Evolutionary conservation across 1,140 invertebrate species (phyloP).

Genomic region (Dryas iulia): DNA sequence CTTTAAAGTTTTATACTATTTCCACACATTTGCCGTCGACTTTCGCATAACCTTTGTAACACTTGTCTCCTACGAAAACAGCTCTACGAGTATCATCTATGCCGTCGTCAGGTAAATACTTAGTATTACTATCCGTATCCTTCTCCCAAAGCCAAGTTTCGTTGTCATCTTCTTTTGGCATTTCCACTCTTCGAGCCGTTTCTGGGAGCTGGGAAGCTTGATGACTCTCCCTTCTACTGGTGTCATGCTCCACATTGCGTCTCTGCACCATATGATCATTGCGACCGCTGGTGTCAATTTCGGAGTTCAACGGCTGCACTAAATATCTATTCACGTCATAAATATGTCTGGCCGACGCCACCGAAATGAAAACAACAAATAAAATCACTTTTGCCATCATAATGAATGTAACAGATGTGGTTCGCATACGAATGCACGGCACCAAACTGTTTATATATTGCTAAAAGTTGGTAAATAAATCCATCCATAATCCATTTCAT

Average conservation of each 20-base stretch:
- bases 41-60: slow-evolving; percentile 34
- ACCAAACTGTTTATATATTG: slow-evolving; percentile 34
- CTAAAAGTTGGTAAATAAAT: slow-evolving; percentile 23
- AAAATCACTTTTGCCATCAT: slow-evolving; percentile 17
- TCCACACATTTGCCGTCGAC: slow-evolving; percentile 33
- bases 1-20: slow-evolving; percentile 7
- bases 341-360: slow-evolving; percentile 14
- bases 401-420: slow-evolving; percentile 12
- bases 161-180: slow-evolving; percentile 7
- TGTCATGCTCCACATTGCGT: slow-evolving; percentile 4
- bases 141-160: slow-evolving; percentile 37
- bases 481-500: too few relatives aligned
- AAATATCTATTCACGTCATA: slow-evolving; percentile 6
- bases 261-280: neutral
- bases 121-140: neutral
- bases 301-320: neutral
- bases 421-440: slow-evolving; percentile 15
- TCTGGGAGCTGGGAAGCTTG: neutral
- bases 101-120: slow-evolving; percentile 3
- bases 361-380: slow-evolving; percentile 18
- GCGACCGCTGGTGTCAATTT: neutral
- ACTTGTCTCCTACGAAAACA: slow-evolving; percentile 32
- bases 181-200: neutral
- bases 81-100: slow-evolving; percentile 37
- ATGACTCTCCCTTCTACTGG: neutral